Percentiles rank a stretch among this genome's conserved stretches.
These are phyloP conservation scores for Platerodrilus igneus DNA, from an alignment of 2,888 invertebrate genomes.

Conservation along the genomic window DNA sequence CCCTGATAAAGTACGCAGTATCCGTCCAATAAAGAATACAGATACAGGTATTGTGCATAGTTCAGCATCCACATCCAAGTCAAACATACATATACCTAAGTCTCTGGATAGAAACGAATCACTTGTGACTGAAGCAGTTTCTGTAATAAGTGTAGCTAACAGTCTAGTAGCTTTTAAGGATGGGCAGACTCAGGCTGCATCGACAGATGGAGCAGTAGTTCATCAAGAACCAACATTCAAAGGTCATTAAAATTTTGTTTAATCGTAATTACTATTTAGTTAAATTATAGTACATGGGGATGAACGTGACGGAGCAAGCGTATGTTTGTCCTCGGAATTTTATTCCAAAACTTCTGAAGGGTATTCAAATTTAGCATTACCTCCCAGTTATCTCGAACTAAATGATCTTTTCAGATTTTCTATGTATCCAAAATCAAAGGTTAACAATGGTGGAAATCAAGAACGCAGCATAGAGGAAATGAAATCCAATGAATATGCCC, in stretches of 20 bases:
- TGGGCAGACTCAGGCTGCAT: conserved; percentile 57
- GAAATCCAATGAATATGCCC: conserved; percentile 56
- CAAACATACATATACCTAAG: conserved; percentile 36
- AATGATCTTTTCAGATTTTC: conserved; percentile 57
- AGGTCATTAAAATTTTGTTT: conserved; percentile 39
- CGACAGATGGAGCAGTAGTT: conserved; percentile 39
- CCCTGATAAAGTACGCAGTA: conserved; percentile 52
- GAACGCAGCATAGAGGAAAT: conserved; percentile 79
- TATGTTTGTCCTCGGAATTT: conserved; percentile 29
- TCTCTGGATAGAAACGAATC: conserved; percentile 47
- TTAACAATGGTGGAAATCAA: conserved; percentile 55
- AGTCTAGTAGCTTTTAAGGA: conserved; percentile 58
- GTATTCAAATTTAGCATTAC: conserved; percentile 52
- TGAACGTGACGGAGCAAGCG: conserved; percentile 47
- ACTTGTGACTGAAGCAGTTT: conserved; percentile 38
- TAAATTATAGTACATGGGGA: conserved; percentile 61
- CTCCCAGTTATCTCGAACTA: conserved; percentile 59
- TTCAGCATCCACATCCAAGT: conserved; percentile 38
- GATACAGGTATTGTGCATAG: conserved; percentile 29
- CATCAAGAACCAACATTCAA: conserved; percentile 47
- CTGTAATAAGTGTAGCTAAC: conserved; percentile 53
- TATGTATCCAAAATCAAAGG: conserved; percentile 66
- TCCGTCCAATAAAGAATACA: conserved; percentile 41
- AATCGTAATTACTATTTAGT: too few relatives aligned
- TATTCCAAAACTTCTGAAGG: conserved; percentile 48